phyloP scores from a whole-genome alignment of 2,113 vertebrate genomes.

The zebrafish (Danio rerio) region DNA sequence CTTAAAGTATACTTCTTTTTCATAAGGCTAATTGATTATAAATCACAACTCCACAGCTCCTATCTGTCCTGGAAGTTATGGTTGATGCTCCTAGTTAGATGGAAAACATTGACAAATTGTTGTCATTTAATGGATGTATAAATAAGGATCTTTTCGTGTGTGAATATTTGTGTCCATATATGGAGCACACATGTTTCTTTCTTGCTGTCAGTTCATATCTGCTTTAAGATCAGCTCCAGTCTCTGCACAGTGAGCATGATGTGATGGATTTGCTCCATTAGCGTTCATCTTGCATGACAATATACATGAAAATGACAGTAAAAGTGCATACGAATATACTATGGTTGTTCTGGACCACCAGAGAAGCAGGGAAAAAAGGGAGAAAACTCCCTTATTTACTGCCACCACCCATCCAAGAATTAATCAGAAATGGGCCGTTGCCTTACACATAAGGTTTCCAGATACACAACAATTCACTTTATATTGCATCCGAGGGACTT shows the following conservation, averaged over 20 bases:
- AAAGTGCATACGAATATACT: too few species aligned
- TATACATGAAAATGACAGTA: background rate
- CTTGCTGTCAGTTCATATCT: background rate
- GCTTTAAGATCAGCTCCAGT: slow-evolving; percentile 4
- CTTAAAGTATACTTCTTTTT: too few species aligned
- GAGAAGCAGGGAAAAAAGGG: background rate
- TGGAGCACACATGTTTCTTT: background rate
- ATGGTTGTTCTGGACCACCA: background rate
- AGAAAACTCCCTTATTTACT: slow-evolving; percentile 24
- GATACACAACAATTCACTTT: slow-evolving; percentile 14
- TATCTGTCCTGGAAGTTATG: too few species aligned
- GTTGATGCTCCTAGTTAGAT: too few species aligned
- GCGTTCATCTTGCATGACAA: background rate
- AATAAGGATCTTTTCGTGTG: background rate
- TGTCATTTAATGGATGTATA: too few species aligned
- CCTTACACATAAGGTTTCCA: background rate
- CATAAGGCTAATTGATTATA: too few species aligned
- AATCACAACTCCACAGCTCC: too few species aligned
- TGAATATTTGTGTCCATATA: background rate
- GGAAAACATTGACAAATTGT: too few species aligned
- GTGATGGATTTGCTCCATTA: background rate
- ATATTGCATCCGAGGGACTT: background rate
- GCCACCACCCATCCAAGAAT: slow-evolving; percentile 17
- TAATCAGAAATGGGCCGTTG: background rate
- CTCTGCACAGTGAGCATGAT: background rate